Conservation (phyloP, 2,888 invertebrate species). For the Terebella lapidaria region DNA sequence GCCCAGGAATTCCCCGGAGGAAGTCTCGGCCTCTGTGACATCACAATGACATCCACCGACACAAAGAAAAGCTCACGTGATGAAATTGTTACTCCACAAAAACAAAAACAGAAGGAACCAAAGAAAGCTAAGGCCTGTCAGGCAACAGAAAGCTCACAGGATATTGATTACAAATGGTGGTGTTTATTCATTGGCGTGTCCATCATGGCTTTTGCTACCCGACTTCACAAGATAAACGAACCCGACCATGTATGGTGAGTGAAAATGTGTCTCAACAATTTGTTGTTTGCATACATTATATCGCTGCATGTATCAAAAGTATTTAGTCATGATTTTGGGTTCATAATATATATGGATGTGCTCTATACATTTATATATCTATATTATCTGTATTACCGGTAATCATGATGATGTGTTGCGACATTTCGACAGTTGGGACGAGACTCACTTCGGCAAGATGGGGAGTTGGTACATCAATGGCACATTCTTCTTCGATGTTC, state of each 20-base stretch:
- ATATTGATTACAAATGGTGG: constrained; percentile 13
- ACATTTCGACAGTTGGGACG: constrained; percentile 61
- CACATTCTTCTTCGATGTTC: constrained; percentile 97
- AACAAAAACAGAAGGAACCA: background rate
- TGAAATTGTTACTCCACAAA: too few relatives aligned
- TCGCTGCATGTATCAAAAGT: background rate
- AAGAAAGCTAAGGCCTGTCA: background rate
- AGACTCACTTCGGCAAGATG: constrained; percentile 99
- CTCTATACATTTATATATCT: too few relatives aligned
- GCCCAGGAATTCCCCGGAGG: too few relatives aligned
- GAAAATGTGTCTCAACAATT: background rate
- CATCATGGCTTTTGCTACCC: constrained; percentile 6
- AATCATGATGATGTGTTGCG: too few relatives aligned
- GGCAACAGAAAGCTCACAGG: background rate
- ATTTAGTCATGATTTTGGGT: background rate
- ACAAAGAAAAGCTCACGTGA: too few relatives aligned
- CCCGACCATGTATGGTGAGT: constrained; percentile 20
- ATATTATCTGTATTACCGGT: too few relatives aligned
- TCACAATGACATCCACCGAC: too few relatives aligned
- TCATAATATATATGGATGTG: too few relatives aligned
- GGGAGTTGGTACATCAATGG: constrained; percentile 96
- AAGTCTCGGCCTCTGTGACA: too few relatives aligned
- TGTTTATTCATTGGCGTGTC: constrained; percentile 5
- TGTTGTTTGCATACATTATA: background rate
- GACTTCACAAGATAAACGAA: constrained; percentile 16